These are phyloP conservation scores for Trisateles emortualis DNA, from an alignment of 2,888 invertebrate genomes.

Conservation along the genomic window DNA sequence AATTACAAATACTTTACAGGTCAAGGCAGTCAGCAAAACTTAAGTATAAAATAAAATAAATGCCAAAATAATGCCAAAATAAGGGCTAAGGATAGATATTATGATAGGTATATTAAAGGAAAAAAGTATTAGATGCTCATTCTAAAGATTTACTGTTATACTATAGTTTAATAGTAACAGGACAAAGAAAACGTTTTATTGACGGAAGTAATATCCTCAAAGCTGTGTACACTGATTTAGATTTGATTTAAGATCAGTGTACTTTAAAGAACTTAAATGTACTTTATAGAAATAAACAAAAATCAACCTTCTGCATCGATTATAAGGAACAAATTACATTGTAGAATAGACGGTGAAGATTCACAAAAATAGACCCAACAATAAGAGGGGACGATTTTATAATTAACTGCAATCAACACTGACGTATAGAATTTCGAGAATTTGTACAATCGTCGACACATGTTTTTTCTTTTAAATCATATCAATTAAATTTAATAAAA, in stretches of 20 bases:
- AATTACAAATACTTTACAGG: no score
- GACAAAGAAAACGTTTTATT: constrained; percentile 76
- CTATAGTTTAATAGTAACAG: constrained; percentile 30
- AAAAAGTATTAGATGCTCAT: not conserved
- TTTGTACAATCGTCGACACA: constrained; percentile 64
- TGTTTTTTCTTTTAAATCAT: constrained; percentile 19
- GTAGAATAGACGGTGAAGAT: constrained; percentile 24
- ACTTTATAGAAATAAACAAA: constrained; percentile 26
- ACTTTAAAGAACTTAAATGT: constrained; percentile 72
- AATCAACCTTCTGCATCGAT: constrained; percentile 35
- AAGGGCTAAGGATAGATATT: no score
- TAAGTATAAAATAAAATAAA: no score
- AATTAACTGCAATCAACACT: constrained; percentile 87
- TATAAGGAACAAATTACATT: constrained; percentile 28
- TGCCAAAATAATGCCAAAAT: no score
- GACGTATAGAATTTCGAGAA: constrained; percentile 85
- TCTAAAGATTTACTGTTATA: not conserved
- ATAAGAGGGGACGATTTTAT: constrained; percentile 84
- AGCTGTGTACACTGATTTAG: constrained; percentile 77
- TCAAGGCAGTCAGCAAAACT: no score
- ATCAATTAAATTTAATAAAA: no score
- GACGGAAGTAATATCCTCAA: constrained; percentile 81
- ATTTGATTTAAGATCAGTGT: constrained; percentile 78
- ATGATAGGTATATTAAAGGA: no score
- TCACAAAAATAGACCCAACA: constrained; percentile 75